Conservation (phyloP, 2,797 vertebrate genomes). For the Poliocrania exsul region DNA sequence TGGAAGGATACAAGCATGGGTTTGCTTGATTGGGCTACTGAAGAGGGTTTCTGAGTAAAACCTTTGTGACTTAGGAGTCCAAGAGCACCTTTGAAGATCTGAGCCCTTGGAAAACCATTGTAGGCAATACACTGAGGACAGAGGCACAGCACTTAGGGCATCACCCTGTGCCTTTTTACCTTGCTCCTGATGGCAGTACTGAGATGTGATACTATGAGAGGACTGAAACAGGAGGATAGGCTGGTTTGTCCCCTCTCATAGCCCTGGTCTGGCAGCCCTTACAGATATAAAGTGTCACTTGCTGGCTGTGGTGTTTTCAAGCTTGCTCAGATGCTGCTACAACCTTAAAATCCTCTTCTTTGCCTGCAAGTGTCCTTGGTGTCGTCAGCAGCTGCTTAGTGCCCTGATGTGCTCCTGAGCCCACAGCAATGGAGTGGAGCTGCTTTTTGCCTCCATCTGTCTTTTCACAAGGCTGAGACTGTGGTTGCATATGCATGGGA, state of each 20-base stretch:
- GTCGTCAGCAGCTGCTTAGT: not conserved
- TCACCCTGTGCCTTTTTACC: not conserved
- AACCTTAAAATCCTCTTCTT: not conserved
- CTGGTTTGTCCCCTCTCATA: not conserved
- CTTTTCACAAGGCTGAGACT: not conserved
- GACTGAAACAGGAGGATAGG: not conserved
- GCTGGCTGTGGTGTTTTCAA: not conserved
- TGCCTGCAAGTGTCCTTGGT: not conserved
- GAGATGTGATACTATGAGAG: not conserved
- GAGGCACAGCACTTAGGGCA: not conserved
- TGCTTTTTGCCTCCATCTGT: constrained; percentile 1
- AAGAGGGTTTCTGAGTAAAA: not conserved
- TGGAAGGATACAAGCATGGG: not conserved
- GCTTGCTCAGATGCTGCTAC: not conserved
- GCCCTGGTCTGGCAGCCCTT: not conserved
- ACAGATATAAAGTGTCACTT: not conserved
- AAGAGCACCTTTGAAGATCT: not conserved
- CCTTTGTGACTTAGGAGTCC: not conserved
- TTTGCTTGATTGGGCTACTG: not conserved
- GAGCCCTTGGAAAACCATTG: not conserved
- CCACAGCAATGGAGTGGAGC: not conserved
- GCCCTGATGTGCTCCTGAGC: not conserved
- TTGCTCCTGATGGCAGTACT: not conserved
- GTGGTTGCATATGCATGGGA: not conserved
- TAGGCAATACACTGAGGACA: not conserved